These are phyloP conservation scores for Ornithoptera priamus DNA, from an alignment of 2,888 invertebrate genomes.

Conservation along the genomic window DNA sequence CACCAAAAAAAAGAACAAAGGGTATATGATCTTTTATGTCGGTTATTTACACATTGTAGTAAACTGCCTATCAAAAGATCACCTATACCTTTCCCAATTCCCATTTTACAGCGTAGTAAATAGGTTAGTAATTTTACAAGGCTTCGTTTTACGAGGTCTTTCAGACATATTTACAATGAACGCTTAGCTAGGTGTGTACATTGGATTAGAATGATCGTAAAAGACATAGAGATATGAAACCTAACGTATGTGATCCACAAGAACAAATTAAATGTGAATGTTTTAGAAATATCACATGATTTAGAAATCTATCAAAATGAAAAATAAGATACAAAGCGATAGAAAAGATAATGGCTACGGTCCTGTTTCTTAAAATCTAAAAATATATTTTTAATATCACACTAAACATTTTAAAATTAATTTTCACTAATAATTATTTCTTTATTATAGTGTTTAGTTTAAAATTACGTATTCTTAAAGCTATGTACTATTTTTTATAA, in stretches of 20 bases:
- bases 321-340: not conserved
- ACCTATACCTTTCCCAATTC: conserved; percentile 19
- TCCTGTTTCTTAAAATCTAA: not conserved
- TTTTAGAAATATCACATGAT: not conserved
- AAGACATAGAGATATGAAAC: conserved; percentile 28
- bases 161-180: conserved; percentile 35
- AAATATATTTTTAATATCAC: not conserved
- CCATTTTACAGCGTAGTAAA: conserved; percentile 32
- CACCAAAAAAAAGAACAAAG: not conserved
- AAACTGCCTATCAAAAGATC: conserved; percentile 17
- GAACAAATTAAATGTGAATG: not conserved
- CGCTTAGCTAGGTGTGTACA: conserved; percentile 30
- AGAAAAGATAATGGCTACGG: not conserved
- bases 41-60: conserved; percentile 16
- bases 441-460: too few species aligned
- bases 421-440: too few species aligned
- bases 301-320: not conserved
- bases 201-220: conserved; percentile 34
- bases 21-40: not conserved
- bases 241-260: conserved; percentile 19
- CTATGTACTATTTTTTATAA: too few species aligned
- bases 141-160: conserved; percentile 36
- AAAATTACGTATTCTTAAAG: too few species aligned
- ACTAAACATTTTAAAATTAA: not conserved
- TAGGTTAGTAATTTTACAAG: conserved; percentile 38